Conservation (phyloP, 2,113 vertebrate genomes). For the Lagopus muta region DNA sequence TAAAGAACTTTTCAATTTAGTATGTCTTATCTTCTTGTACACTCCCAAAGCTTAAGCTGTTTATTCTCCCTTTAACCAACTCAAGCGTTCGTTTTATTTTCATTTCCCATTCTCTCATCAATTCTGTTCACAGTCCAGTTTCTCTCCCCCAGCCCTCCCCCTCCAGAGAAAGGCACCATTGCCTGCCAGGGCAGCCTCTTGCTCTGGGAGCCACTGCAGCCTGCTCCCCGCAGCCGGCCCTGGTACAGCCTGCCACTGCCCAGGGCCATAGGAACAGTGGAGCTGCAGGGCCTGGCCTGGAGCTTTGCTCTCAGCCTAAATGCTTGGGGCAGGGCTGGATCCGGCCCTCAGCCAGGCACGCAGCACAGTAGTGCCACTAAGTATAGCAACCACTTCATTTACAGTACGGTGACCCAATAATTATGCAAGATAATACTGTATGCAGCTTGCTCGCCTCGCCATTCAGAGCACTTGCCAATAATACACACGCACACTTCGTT, state of each 20-base stretch:
- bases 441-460: conserved; percentile 67
- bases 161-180: neutral
- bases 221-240: neutral
- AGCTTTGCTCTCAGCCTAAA: conserved; percentile 1
- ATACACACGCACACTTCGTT: conserved; percentile 61
- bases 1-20: neutral
- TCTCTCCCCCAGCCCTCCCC: neutral
- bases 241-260: neutral
- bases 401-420: conserved; percentile 72
- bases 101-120: neutral
- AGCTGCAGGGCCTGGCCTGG: neutral
- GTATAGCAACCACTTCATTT: conserved; percentile 71
- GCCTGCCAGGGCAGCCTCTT: neutral
- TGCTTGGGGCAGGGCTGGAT: neutral
- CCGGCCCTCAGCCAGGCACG: conserved; percentile 19
- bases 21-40: neutral
- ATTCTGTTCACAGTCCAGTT: neutral
- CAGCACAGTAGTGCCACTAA: conserved; percentile 48
- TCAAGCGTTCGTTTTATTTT: neutral
- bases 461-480: conserved; percentile 66
- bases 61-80: neutral
- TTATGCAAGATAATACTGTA: conserved; percentile 78
- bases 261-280: neutral
- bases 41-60: neutral
- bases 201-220: neutral